Percentiles rank a stretch among this genome's conserved stretches.
Conservation (phyloP, 2,113 vertebrate species). For the Carassius gibelio region DNA sequence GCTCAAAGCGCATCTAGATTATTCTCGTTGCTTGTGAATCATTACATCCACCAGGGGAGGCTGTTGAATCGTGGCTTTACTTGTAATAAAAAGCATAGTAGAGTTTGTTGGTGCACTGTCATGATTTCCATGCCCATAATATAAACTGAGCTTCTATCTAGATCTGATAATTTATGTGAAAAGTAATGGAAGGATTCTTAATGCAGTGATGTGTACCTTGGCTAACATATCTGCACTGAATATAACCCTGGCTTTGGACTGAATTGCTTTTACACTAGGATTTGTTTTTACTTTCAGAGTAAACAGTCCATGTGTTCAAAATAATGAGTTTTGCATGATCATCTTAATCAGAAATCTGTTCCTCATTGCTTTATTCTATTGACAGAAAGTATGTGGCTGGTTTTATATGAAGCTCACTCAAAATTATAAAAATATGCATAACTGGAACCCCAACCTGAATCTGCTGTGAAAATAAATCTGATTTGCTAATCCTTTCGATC, state of each 20-base stretch:
- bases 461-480: no score
- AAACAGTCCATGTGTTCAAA: not conserved
- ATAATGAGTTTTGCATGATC: not conserved
- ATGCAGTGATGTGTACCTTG: not conserved
- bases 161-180: not conserved
- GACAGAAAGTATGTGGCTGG: not conserved
- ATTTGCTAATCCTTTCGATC: no score
- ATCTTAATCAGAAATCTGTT: not conserved
- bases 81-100: not conserved
- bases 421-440: not conserved
- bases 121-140: not conserved
- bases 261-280: not conserved
- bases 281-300: not conserved
- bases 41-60: conserved; percentile 58
- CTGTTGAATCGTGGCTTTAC: conserved; percentile 45
- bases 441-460: not conserved
- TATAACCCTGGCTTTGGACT: not conserved
- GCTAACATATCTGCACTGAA: not conserved
- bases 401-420: not conserved
- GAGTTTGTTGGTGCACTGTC: not conserved
- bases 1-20: not conserved
- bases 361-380: not conserved
- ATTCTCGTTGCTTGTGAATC: not conserved
- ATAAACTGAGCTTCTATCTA: not conserved
- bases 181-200: not conserved